These are phyloP conservation scores for Danaus chrysippus DNA, from an alignment of 2,888 invertebrate species.

Conservation along the genomic window DNA sequence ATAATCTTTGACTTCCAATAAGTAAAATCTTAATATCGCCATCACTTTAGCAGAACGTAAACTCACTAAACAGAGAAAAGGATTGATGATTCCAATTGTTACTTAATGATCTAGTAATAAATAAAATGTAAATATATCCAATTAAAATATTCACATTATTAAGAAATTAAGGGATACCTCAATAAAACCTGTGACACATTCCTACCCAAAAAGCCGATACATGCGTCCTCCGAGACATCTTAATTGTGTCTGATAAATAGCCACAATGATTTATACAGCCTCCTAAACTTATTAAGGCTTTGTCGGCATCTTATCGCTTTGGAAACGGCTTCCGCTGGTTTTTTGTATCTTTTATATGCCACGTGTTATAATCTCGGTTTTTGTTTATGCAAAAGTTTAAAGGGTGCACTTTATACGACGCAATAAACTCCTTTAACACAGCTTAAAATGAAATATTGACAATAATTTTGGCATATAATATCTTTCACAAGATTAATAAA, in stretches of 20 bases:
- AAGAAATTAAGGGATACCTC: constrained; percentile 22
- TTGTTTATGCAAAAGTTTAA: constrained; percentile 27
- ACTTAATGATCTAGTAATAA: not conserved
- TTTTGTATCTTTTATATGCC: constrained; percentile 41
- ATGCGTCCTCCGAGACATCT: constrained; percentile 52
- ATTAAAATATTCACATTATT: constrained; percentile 10
- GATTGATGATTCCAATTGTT: not conserved
- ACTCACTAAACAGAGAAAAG: too few species aligned
- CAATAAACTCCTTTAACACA: too few species aligned
- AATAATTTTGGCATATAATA: not conserved
- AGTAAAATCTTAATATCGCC: too few species aligned
- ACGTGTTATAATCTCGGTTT: constrained; percentile 26
- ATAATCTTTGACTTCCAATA: too few species aligned
- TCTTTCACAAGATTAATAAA: too few species aligned
- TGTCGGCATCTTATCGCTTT: constrained; percentile 70
- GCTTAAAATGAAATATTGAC: not conserved
- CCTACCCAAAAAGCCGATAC: constrained; percentile 32
- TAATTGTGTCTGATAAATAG: constrained; percentile 71
- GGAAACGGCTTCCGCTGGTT: constrained; percentile 61
- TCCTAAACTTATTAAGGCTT: constrained; percentile 64
- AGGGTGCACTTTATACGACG: not conserved
- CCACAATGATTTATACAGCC: constrained; percentile 70
- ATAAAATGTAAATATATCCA: constrained; percentile 1
- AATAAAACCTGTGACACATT: constrained; percentile 39
- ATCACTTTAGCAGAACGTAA: too few species aligned